Evolutionary conservation across 2,888 invertebrate species (phyloP).

Genomic region (Odiellus spinosus): DNA sequence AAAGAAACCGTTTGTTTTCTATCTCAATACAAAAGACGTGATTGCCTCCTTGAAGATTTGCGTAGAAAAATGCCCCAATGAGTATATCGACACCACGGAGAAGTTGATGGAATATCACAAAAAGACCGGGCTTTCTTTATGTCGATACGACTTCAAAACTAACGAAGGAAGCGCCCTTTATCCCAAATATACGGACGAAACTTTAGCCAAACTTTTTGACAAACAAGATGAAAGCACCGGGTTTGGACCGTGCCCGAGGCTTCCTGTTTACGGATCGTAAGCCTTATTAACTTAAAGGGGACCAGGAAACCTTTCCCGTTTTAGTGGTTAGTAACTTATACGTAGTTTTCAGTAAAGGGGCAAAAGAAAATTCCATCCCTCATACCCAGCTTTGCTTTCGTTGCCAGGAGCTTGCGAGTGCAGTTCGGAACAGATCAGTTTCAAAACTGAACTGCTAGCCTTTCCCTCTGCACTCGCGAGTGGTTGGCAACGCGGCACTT

Average conservation of each 20-base stretch:
- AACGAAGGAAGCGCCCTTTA: conserved; percentile 10
- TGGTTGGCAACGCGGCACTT: too few species aligned
- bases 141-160: conserved; percentile 38
- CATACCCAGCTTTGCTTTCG: too few species aligned
- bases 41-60: conserved; percentile 68
- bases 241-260: conserved; percentile 55
- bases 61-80: conserved; percentile 68
- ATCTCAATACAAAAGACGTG: conserved; percentile 61
- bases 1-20: conserved; percentile 60
- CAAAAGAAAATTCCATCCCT: too few species aligned
- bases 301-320: too few species aligned
- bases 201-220: conserved; percentile 6
- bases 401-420: too few species aligned
- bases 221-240: conserved; percentile 12
- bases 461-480: too few species aligned
- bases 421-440: too few species aligned
- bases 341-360: too few species aligned
- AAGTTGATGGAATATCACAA: conserved; percentile 57
- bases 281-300: conserved; percentile 3
- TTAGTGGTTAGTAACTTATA: too few species aligned
- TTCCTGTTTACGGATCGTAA: conserved; percentile 59
- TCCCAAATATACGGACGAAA: conserved; percentile 9
- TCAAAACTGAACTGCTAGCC: too few species aligned
- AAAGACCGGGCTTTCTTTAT: conserved; percentile 55
- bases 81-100: conserved; percentile 41